A percentile compares a stretch with the other conserved stretches of the same genome.
Conservation (phyloP, 2,113 vertebrate species). For the Sphyrna mokarran region DNA sequence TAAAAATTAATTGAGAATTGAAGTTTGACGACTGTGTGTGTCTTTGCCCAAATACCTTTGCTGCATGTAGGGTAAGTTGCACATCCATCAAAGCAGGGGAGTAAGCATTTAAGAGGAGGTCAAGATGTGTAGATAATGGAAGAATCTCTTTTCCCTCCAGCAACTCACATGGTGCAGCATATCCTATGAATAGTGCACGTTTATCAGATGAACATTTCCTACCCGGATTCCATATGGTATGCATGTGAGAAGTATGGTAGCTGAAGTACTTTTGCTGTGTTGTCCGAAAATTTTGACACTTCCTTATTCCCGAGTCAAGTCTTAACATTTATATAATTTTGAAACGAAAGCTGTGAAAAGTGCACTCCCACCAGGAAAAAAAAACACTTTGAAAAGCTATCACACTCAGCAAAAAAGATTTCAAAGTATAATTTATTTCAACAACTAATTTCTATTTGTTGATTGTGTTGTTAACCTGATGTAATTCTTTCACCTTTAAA, state of each 20-base stretch:
- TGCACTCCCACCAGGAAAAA: not conserved
- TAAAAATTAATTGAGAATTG: not conserved
- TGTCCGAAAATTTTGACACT: not conserved
- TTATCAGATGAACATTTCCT: not conserved
- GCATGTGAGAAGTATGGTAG: not conserved
- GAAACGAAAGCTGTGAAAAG: not conserved
- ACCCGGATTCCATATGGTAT: slow-evolving; percentile 15
- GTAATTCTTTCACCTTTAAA: not conserved
- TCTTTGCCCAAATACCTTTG: not conserved
- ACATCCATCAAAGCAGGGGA: not conserved
- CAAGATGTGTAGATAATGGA: not conserved
- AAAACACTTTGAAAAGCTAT: not conserved
- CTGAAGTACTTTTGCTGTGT: not conserved
- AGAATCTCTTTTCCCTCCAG: not conserved
- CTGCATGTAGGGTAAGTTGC: not conserved
- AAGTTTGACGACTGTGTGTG: not conserved
- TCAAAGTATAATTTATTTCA: not conserved
- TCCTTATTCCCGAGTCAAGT: not conserved
- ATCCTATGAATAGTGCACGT: not conserved
- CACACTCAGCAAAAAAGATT: not conserved
- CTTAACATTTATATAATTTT: not conserved
- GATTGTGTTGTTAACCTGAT: not conserved
- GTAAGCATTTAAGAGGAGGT: not conserved
- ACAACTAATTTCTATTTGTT: not conserved
- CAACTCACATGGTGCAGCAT: not conserved